These are phyloP conservation scores for Callimorpha dominula DNA, from an alignment of 2,888 invertebrate genomes.

Conservation along the genomic window DNA sequence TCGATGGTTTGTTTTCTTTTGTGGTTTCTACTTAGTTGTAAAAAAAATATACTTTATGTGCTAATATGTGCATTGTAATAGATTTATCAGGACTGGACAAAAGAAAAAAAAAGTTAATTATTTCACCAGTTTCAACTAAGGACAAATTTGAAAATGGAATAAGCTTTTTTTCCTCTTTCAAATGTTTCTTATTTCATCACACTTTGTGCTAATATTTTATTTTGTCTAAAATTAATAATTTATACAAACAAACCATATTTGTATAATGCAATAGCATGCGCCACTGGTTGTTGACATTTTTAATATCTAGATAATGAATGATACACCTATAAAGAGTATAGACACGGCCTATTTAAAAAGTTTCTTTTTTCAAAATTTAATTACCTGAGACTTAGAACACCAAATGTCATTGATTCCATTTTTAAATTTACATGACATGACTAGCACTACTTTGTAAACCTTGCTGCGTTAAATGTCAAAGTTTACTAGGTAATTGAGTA, in stretches of 20 bases:
- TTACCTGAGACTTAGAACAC: background rate
- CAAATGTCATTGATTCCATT: background rate
- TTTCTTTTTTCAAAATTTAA: background rate
- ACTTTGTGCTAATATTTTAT: constrained; percentile 11
- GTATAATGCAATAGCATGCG: constrained; percentile 76
- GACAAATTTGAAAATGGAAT: background rate
- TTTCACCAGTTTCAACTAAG: background rate
- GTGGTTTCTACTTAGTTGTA: background rate
- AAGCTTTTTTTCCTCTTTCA: background rate
- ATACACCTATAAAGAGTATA: constrained; percentile 35
- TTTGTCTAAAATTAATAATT: constrained; percentile 50
- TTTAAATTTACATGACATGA: background rate
- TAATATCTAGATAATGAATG: constrained; percentile 49
- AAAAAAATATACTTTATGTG: no score
- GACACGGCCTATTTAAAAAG: constrained; percentile 25
- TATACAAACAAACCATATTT: constrained; percentile 64
- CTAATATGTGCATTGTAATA: no score
- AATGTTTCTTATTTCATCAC: background rate
- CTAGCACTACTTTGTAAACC: no score
- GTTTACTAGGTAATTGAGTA: no score
- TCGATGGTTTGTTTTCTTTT: no score
- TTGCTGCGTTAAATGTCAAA: no score
- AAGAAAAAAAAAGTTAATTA: background rate
- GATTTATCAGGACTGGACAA: no score
- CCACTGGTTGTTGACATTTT: constrained; percentile 61